Evolutionary conservation across 2,888 invertebrate species (phyloP).

Genomic region (Cataglyphis livida): DNA sequence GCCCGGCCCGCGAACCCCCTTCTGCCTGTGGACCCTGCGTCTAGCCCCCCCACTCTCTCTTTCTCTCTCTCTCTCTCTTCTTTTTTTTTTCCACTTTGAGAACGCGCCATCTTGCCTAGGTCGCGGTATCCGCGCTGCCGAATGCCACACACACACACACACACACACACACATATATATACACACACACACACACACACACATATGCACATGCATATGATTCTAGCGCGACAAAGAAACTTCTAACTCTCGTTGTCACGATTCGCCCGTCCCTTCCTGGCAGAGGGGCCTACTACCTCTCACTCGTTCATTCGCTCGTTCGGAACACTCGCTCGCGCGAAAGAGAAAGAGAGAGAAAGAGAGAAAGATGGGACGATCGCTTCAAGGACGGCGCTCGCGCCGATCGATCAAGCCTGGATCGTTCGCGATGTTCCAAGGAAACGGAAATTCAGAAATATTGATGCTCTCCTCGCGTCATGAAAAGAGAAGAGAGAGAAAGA

Average conservation of each 20-base stretch:
- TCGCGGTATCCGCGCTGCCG: constrained; percentile 68
- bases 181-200: neutral
- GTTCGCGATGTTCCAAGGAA: constrained; percentile 66
- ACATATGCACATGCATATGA: constrained; percentile 16
- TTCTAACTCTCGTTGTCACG: constrained; percentile 71
- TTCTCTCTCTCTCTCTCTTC: neutral
- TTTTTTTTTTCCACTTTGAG: neutral
- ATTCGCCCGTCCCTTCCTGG: constrained; percentile 56
- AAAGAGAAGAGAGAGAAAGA: neutral
- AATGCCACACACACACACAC: constrained; percentile 64
- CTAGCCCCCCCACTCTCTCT: constrained; percentile 17
- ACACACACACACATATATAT: too few species aligned
- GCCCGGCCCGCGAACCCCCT: constrained; percentile 59
- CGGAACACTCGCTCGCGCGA: constrained; percentile 50
- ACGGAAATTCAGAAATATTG: constrained; percentile 57
- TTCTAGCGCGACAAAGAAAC: constrained; percentile 74
- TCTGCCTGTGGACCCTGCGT: constrained; percentile 58
- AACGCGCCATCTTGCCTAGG: constrained; percentile 72
- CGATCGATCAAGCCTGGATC: constrained; percentile 74
- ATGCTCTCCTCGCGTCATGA: constrained; percentile 17
- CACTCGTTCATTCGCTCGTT: constrained; percentile 35
- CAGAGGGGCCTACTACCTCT: constrained; percentile 60
- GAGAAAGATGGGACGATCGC: constrained; percentile 70
- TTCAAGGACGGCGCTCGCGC: constrained; percentile 77
- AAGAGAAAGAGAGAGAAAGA: constrained; percentile 9